Conservation (phyloP, 1,140 invertebrate species). For the Habropoda laboriosa region DNA sequence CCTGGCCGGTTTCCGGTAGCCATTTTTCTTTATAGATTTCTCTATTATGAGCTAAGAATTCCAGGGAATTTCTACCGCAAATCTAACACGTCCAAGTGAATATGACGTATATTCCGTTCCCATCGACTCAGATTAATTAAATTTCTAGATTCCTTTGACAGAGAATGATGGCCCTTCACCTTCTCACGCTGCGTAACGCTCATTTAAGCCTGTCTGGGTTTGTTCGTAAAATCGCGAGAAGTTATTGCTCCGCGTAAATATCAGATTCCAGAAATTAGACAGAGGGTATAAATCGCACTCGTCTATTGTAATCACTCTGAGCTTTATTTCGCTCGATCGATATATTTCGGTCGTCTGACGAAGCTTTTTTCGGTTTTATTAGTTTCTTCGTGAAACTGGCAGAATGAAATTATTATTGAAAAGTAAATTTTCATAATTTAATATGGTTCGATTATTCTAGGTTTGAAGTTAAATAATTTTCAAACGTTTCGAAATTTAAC, state of each 20-base stretch:
- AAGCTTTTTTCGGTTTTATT: too few species aligned
- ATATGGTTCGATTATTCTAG: too few species aligned
- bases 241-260: background rate
- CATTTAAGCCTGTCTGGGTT: background rate
- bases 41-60: background rate
- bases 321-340: too few species aligned
- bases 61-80: constrained; percentile 12
- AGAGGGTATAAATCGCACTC: background rate
- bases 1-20: too few species aligned
- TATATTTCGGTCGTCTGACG: too few species aligned
- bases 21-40: background rate
- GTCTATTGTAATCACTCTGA: background rate
- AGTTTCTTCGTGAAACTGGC: too few species aligned
- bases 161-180: constrained; percentile 39
- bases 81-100: background rate
- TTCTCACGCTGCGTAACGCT: background rate
- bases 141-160: constrained; percentile 53
- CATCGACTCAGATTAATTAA: constrained; percentile 53
- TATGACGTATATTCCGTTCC: background rate
- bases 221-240: background rate
- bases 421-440: too few species aligned
- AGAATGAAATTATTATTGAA: too few species aligned
- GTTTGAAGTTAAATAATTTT: too few species aligned
- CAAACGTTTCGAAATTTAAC: too few species aligned
- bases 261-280: background rate